These are phyloP conservation scores for Tenualosa thibaudeaui DNA, from an alignment of 2,797 vertebrate genomes.

Conservation along the genomic window DNA sequence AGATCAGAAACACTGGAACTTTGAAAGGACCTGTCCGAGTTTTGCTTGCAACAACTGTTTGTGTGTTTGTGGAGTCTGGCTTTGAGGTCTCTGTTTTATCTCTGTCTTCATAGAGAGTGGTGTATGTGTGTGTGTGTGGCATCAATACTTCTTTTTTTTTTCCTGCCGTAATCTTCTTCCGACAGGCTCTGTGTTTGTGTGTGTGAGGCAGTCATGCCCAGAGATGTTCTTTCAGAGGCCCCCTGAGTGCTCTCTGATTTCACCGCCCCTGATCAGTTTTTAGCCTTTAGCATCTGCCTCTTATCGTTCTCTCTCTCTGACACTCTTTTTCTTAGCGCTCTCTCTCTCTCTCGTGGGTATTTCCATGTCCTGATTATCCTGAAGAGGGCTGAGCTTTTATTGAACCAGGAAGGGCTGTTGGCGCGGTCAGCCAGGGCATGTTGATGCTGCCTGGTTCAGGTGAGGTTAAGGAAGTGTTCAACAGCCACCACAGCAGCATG, in stretches of 20 bases:
- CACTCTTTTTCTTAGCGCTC: constrained; percentile 49
- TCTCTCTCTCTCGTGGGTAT: no score
- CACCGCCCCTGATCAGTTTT: not conserved
- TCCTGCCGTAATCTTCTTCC: no score
- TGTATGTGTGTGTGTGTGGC: not conserved
- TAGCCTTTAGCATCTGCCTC: not conserved
- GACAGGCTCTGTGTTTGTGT: constrained; percentile 28
- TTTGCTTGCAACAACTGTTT: not conserved
- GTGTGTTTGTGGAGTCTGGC: not conserved
- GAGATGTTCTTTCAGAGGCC: constrained; percentile 12
- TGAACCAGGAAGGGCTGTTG: not conserved
- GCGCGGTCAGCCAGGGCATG: not conserved
- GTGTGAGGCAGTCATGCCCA: constrained; percentile 28
- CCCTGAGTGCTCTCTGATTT: not conserved
- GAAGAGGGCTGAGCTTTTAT: not conserved
- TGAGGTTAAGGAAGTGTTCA: not conserved
- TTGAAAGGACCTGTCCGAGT: no score
- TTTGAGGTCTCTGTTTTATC: not conserved
- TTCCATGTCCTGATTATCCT: not conserved
- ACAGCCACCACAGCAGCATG: not conserved
- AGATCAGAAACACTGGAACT: no score
- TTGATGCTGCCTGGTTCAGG: not conserved
- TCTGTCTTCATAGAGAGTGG: not conserved
- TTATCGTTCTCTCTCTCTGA: not conserved
- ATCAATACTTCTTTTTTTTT: no score